phyloP scores from a whole-genome alignment of 2,888 invertebrate species.

The Phaonia tiefii region DNA sequence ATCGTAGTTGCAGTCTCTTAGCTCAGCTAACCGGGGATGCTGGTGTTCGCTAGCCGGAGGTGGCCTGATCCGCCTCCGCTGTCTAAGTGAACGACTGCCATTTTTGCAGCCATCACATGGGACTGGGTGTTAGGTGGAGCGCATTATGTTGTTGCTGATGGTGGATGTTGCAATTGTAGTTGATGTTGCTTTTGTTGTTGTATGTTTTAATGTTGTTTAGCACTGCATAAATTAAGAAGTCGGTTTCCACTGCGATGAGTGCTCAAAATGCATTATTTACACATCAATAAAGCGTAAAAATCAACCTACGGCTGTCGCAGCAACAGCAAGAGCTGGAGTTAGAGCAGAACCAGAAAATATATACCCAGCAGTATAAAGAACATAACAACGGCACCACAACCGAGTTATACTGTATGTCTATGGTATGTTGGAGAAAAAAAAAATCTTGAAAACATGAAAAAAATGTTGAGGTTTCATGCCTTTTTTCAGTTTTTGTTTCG shows the following conservation, averaged over 20 bases:
- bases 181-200: conserved; percentile 27
- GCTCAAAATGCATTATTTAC: conserved; percentile 69
- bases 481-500: no score
- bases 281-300: conserved; percentile 68
- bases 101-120: conserved; percentile 53
- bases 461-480: conserved; percentile 13
- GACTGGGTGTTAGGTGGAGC: conserved; percentile 40
- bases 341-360: background rate
- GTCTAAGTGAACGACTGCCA: conserved; percentile 63
- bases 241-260: conserved; percentile 68
- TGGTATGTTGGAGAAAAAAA: conserved; percentile 13
- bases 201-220: conserved; percentile 68
- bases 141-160: conserved; percentile 14
- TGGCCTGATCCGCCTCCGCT: conserved; percentile 50
- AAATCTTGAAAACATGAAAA: conserved; percentile 24
- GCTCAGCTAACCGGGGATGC: background rate
- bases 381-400: background rate
- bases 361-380: background rate
- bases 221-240: conserved; percentile 70
- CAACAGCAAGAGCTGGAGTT: conserved; percentile 19
- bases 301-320: conserved; percentile 66
- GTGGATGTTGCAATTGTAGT: conserved; percentile 11
- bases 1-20: background rate
- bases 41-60: conserved; percentile 20
- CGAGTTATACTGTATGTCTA: background rate